Conservation (phyloP, 2,888 invertebrate species). For the Eilema griseolum region DNA sequence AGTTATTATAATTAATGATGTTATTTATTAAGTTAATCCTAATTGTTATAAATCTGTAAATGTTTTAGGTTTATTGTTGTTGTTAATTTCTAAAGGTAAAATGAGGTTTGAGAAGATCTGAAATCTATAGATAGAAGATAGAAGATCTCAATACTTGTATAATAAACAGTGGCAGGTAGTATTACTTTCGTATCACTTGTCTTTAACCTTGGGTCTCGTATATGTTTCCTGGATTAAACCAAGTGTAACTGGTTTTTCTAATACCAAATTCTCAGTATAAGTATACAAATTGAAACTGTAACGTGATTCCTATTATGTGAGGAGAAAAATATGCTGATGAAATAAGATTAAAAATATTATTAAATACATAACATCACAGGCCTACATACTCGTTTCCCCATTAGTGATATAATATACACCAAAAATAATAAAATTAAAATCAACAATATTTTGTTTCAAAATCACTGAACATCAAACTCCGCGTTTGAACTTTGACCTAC, state of each 20-base stretch:
- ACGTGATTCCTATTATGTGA: no score
- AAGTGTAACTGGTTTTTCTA: not conserved
- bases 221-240: not conserved
- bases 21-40: not conserved
- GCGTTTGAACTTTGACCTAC: slow-evolving; percentile 32
- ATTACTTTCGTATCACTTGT: no score
- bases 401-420: not conserved
- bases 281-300: no score
- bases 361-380: not conserved
- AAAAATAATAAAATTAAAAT: not conserved
- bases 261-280: not conserved
- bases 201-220: not conserved
- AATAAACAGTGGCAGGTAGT: no score
- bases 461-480: not conserved
- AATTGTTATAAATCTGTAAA: not conserved
- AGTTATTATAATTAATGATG: not conserved
- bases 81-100: not conserved
- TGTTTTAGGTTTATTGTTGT: not conserved
- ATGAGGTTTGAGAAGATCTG: no score
- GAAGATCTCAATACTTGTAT: no score
- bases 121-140: no score
- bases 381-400: not conserved
- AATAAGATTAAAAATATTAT: no score
- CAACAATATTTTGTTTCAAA: not conserved
- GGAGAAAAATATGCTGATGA: no score